Evolutionary conservation across 2,797 vertebrate species (phyloP).

Genomic region (Leuciscus waleckii): DNA sequence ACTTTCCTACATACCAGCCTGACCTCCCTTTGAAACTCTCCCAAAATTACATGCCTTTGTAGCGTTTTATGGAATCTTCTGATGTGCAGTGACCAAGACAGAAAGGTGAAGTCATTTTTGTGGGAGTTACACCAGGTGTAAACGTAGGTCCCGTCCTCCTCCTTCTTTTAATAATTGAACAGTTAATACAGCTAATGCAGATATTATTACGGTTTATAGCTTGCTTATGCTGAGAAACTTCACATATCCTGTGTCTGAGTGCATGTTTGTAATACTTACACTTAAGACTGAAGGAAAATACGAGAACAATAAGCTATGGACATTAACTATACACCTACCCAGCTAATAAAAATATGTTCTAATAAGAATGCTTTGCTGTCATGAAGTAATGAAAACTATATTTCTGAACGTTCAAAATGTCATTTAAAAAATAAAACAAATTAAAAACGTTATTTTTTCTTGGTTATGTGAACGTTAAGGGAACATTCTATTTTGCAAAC

Average conservation of each 20-base stretch:
- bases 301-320: not conserved
- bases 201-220: slow-evolving; percentile 51
- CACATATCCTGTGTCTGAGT: slow-evolving; percentile 51
- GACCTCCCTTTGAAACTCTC: slow-evolving; percentile 86
- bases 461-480: not conserved
- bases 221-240: slow-evolving; percentile 26
- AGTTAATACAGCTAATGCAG: slow-evolving; percentile 53
- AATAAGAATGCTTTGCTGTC: not conserved
- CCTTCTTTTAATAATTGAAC: slow-evolving; percentile 51
- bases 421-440: too few relatives aligned
- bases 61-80: slow-evolving; percentile 75
- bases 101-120: slow-evolving; percentile 53
- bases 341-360: not conserved
- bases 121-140: slow-evolving; percentile 33
- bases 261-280: slow-evolving; percentile 27
- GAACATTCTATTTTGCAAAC: not conserved
- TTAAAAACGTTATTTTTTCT: not conserved
- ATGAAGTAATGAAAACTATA: not conserved
- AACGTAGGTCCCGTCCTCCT: slow-evolving; percentile 27
- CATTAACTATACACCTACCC: not conserved
- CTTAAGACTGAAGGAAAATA: not conserved
- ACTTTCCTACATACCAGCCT: slow-evolving; percentile 85
- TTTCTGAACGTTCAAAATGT: not conserved
- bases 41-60: slow-evolving; percentile 87
- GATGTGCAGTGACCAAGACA: slow-evolving; percentile 61